Base-by-base conservation (phyloP, 2,888 invertebrate genomes). In the Xylota segnis region DNA sequence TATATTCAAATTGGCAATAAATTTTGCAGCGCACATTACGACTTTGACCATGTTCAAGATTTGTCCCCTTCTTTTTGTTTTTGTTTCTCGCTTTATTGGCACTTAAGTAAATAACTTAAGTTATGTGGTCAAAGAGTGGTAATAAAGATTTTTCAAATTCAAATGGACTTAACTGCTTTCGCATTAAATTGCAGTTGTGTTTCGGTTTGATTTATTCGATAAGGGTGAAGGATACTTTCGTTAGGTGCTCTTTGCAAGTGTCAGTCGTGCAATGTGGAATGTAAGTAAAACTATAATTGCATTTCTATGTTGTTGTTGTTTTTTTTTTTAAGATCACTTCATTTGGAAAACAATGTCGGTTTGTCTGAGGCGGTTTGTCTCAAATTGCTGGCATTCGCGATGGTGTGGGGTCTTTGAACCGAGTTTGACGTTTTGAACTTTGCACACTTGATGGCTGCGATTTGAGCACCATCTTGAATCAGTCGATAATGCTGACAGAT, bases 1-100 rank as follows among this genome's bases (percentile, higher is more conserved):
- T 68, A 37, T 66, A 78, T 83, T 72, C 66, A 77, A 83, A 83
- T 78, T 34, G 47, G 37, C 43, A 68, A 74, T 63, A 54, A 34
- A 66, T 63, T 68, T 83, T 78, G 54, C 61, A 66, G 43, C 68
- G 45, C 16, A 56, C 54, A 68, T 68, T 78, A 63, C 78, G 74
- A 78, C 83, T 83, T 79, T 83, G 83, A 79, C 74, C 72, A 83
- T 74, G 83, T 70, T 83, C 18, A 56, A 23, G 45, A 61, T 54
- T 83, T 59, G 75, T 63, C 52, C 37, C 58, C 65, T 65, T 58
- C 37, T 29, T 47, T 37, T n/a, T 56, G 34, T 47, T 40, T 56
- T 58, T 47, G 34, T 34, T 29, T 58, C 14, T 14, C 43, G 71
- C 45, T 76, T 72, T 65, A 59, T 66, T 68, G 68, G 56, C 72